Conservation (phyloP, 2,888 invertebrate genomes). For the Arctia plantaginis region DNA sequence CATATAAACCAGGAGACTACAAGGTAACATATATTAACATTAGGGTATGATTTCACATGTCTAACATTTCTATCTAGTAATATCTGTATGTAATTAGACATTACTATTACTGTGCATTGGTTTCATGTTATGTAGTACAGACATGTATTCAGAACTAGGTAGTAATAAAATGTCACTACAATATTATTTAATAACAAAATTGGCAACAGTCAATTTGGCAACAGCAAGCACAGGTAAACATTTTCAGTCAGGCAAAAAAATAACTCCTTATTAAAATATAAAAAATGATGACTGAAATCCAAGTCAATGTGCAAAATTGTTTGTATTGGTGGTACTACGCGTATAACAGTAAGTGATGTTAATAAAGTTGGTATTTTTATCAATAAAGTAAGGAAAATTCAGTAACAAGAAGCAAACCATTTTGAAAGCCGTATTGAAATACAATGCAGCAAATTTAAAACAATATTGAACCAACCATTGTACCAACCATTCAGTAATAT, state of each 20-base stretch:
- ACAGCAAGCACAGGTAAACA: slow-evolving; percentile 64
- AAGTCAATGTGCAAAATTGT: slow-evolving; percentile 38
- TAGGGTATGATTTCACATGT: slow-evolving; percentile 36
- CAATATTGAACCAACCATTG: background rate
- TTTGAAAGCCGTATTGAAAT: slow-evolving; percentile 10
- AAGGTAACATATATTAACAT: slow-evolving; percentile 63
- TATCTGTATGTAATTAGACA: slow-evolving; percentile 22
- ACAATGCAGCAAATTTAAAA: background rate
- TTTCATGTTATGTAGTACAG: background rate
- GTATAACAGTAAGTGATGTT: slow-evolving; percentile 6
- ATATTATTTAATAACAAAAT: slow-evolving; percentile 53
- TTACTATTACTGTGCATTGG: slow-evolving; percentile 13
- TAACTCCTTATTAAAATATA: slow-evolving; percentile 43
- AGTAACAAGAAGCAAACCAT: slow-evolving; percentile 9
- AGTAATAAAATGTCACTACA: slow-evolving; percentile 41
- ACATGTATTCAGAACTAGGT: slow-evolving; percentile 23
- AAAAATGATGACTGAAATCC: slow-evolving; percentile 35
- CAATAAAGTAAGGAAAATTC: slow-evolving; percentile 8
- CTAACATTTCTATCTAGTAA: slow-evolving; percentile 31
- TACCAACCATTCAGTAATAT: too few relatives aligned
- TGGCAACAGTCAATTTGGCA: slow-evolving; percentile 76
- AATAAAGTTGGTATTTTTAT: background rate
- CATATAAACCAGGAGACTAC: slow-evolving; percentile 54
- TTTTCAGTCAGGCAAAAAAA: slow-evolving; percentile 58
- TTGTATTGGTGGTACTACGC: slow-evolving; percentile 20